These are phyloP conservation scores for Zoanthus solanderi DNA, from an alignment of 92 coral and sea anemone genomes.

Conservation along the genomic window DNA sequence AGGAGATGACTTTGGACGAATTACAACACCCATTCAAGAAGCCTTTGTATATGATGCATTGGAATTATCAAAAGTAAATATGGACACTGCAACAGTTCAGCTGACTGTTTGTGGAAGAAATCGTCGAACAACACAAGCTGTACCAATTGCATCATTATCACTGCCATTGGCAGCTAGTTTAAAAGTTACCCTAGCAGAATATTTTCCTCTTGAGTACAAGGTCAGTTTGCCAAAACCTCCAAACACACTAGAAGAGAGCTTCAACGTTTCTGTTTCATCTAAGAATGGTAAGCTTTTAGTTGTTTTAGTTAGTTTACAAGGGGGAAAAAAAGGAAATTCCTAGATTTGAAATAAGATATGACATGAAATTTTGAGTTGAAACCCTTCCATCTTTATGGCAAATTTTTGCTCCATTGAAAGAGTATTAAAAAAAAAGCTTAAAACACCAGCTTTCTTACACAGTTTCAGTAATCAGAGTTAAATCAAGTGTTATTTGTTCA, in stretches of 20 bases:
- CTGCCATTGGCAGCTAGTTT: slow-evolving; percentile 76
- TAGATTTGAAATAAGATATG: too few species aligned
- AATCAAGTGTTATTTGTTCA: background rate
- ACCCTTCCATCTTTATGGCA: too few species aligned
- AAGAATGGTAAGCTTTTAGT: slow-evolving; percentile 66
- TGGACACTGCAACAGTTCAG: slow-evolving; percentile 64
- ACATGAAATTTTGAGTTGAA: too few species aligned
- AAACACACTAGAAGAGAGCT: slow-evolving; percentile 6
- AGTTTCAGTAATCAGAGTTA: too few species aligned
- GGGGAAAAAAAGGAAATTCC: background rate
- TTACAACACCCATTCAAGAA: slow-evolving; percentile 71
- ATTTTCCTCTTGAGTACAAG: slow-evolving; percentile 80
- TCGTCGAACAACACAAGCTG: slow-evolving; percentile 71
- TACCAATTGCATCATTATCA: slow-evolving; percentile 73
- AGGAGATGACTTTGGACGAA: slow-evolving; percentile 68
- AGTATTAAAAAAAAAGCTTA: too few species aligned
- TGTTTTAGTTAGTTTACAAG: background rate
- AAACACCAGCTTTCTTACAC: too few species aligned
- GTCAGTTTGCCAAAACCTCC: slow-evolving; percentile 52
- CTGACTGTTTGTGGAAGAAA: slow-evolving; percentile 85
- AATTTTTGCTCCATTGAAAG: too few species aligned
- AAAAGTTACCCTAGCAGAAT: slow-evolving; percentile 60
- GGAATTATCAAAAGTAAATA: slow-evolving; percentile 69
- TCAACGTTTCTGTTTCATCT: slow-evolving; percentile 45
- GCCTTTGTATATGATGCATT: slow-evolving; percentile 69